Percentiles rank a stretch among this genome's conserved stretches.
These are phyloP conservation scores for Pseudorhiza aurosa DNA, from an alignment of 30 jellyfish, hydroid and myxozoan species.

Conservation along the genomic window DNA sequence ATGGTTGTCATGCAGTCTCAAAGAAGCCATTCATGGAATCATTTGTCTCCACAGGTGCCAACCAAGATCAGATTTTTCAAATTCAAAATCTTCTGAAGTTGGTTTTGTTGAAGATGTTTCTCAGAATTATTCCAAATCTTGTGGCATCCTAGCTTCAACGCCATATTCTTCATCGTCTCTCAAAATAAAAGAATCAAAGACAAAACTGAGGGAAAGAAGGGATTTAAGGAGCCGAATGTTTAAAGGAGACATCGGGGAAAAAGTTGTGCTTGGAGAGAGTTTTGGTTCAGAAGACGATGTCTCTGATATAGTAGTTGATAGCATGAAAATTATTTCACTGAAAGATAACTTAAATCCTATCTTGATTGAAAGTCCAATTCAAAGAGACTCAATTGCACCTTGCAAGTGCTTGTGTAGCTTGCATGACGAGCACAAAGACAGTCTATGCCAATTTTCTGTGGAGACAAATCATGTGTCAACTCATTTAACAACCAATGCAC, in stretches of 20 bases:
- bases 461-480: too few species aligned
- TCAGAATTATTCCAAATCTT: too few species aligned
- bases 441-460: too few species aligned
- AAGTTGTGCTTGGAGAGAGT: not conserved
- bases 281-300: not conserved
- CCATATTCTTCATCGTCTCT: slow-evolving; percentile 8
- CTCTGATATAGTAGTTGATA: not conserved
- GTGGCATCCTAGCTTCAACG: slow-evolving; percentile 10
- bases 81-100: too few species aligned
- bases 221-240: slow-evolving; percentile 6
- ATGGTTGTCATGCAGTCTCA: too few species aligned
- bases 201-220: not conserved
- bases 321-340: not conserved
- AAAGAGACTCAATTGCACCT: too few species aligned
- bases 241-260: not conserved
- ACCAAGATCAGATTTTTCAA: not conserved
- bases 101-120: too few species aligned
- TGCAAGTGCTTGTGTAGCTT: too few species aligned
- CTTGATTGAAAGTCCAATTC: not conserved
- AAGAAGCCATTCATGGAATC: too few species aligned
- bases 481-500: not conserved
- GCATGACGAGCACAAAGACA: too few species aligned
- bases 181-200: not conserved
- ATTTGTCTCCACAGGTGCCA: not conserved
- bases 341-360: not conserved